Base-by-base conservation (phyloP, 2,113 vertebrate species). In the Brachyistius frenatus region DNA sequence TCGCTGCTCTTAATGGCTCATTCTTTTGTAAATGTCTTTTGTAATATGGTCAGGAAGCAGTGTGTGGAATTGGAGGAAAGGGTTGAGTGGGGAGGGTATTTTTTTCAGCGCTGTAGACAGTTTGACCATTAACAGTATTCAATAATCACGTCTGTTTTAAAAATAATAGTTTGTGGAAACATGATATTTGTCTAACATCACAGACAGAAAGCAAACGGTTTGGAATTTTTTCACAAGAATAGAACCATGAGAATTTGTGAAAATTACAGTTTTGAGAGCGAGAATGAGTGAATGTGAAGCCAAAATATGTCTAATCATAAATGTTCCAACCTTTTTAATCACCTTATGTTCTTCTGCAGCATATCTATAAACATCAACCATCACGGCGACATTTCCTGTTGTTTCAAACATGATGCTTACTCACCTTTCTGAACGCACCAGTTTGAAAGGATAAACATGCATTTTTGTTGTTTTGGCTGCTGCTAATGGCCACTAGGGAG, bases 21-120 rank as follows among this genome's bases (percentile, higher is more conserved):
- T 86, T 70, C 67, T 90, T 90, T 91, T 88, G 76, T 91, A 87
- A 84, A 87, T 86, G 90, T 91, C 65, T 90, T 91, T 91, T 90
- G 69, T 87, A 88, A 90, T 71, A 35, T 32, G 23, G 61, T 65
- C 66, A 55, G 31, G 70, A 65, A 49, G 31, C 46, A 4, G 32
- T 50, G 36, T 66, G 73, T 50, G 46, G 49, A 47, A 47, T 41
- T 9, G 41, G 41, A 31, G 41, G 56, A 30, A 13, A n/a, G 33
- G 23, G 69, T 11, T 23, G 10, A 57, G 6, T 52, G 23, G 39
- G 68, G 7, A 44, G 52, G 31, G 37, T 37, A 3, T 44, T 50
- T 76, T 65, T 60, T 52, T 66, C 67, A 70, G 64, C 66, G 23
- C 13, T 63, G 47, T 35, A 52, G 62, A 67, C 52, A 32, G 61